phyloP scores from a whole-genome alignment of 2,888 invertebrate genomes.

The Eudiplozoon nipponicum region DNA sequence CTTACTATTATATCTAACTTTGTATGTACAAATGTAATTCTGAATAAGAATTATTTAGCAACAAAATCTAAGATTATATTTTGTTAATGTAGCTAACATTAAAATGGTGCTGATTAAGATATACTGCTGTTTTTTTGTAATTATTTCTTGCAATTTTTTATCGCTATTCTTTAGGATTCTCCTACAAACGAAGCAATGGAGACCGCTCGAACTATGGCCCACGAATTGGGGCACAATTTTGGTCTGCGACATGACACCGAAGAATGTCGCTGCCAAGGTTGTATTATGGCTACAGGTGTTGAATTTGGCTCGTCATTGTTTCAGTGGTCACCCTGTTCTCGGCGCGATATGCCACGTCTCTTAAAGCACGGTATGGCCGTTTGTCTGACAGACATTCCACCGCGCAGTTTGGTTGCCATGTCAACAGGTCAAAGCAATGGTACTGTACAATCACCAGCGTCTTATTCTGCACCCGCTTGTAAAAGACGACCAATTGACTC shows the following conservation, averaged over 20 bases:
- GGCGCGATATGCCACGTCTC: not conserved
- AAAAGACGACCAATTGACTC: too few species aligned
- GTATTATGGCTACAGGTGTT: constrained; percentile 5
- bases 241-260: constrained; percentile 6
- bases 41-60: too few species aligned
- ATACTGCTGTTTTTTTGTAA: too few species aligned
- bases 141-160: too few species aligned
- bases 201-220: not conserved
- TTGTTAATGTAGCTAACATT: too few species aligned
- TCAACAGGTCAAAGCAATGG: too few species aligned
- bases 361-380: constrained; percentile 3
- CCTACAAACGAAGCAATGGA: not conserved
- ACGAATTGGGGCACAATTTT: constrained; percentile 6
- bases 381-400: constrained; percentile 1
- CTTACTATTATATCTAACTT: too few species aligned
- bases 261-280: constrained; percentile 1
- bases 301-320: not conserved
- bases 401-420: not conserved
- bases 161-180: not conserved
- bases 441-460: too few species aligned
- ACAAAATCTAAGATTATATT: too few species aligned
- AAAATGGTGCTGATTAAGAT: too few species aligned
- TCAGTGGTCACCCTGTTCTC: constrained; percentile 3
- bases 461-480: too few species aligned
- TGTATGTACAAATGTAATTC: too few species aligned